A percentile compares a stretch with the other conserved stretches of the same genome.
phyloP scores from a whole-genome alignment of 2,113 vertebrate genomes.

The Xiphorhynchus elegans region DNA sequence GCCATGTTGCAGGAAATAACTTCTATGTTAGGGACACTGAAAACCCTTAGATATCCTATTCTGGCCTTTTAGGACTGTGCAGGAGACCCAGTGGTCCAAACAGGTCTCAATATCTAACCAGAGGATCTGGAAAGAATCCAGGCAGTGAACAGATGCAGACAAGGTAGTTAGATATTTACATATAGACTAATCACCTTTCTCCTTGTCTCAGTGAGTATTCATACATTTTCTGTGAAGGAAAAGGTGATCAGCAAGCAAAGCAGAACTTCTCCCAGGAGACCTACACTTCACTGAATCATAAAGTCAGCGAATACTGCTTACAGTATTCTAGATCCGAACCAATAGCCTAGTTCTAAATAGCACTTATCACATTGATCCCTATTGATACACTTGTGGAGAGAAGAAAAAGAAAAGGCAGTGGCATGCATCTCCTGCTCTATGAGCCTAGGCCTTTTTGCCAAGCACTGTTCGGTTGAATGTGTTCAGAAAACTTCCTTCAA shows the following conservation, averaged over 20 bases:
- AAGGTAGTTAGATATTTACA: background rate
- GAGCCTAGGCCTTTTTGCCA: rapidly evolving
- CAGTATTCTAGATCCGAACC: background rate
- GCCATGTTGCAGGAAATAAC: background rate
- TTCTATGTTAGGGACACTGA: background rate
- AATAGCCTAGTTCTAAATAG: background rate
- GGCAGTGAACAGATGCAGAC: background rate
- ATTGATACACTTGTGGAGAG: background rate
- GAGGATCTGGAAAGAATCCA: background rate
- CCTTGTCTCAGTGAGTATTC: background rate
- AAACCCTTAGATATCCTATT: background rate
- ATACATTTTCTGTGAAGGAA: background rate
- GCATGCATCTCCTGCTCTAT: background rate
- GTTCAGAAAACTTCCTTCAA: background rate
- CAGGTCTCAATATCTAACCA: rapidly evolving
- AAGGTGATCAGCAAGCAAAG: background rate
- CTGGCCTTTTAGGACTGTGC: background rate
- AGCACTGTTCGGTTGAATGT: background rate
- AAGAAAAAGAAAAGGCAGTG: background rate
- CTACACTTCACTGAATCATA: background rate
- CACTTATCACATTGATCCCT: background rate
- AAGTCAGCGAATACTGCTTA: background rate
- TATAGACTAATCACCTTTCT: background rate
- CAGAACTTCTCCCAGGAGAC: background rate
- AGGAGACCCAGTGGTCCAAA: background rate